Conservation (phyloP, 1,140 invertebrate genomes). For the Drosophila carrolli region DNA sequence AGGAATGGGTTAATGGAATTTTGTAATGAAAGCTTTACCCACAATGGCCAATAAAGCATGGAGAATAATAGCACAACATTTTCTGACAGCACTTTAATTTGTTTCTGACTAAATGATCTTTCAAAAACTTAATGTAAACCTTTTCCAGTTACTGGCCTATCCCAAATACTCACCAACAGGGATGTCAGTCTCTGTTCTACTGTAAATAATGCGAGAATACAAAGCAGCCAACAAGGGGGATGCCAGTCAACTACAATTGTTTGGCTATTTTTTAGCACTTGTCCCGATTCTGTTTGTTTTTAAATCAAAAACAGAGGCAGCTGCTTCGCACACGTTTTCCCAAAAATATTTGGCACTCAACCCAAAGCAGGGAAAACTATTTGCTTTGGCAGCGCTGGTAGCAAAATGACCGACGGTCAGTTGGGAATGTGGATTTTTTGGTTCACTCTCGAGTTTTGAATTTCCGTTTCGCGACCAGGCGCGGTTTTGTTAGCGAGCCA, state of each 20-base stretch:
- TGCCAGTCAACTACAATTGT: neutral
- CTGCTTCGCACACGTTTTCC: neutral
- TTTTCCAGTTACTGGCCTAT: neutral
- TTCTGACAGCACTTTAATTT: neutral
- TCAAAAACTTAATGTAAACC: neutral
- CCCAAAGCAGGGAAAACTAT: neutral
- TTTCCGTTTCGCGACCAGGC: conserved; percentile 11
- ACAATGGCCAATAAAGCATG: too few relatives aligned
- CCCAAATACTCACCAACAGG: conserved; percentile 12
- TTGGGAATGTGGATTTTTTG: conserved; percentile 1
- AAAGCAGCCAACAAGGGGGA: neutral
- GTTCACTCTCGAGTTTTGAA: neutral
- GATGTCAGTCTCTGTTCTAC: neutral
- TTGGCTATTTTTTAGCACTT: conserved; percentile 2
- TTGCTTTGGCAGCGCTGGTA: neutral
- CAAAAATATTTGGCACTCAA: conserved; percentile 7
- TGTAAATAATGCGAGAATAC: neutral
- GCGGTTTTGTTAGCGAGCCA: neutral
- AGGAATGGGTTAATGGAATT: neutral
- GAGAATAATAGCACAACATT: neutral
- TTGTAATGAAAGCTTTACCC: too few relatives aligned
- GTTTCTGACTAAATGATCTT: neutral
- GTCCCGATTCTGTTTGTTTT: neutral
- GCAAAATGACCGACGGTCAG: neutral
- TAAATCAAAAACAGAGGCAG: neutral